Percentiles rank a stretch among this genome's conserved stretches.
These are phyloP conservation scores for Rhodeus uyekii DNA, from an alignment of 2,797 vertebrate species.

Conservation along the genomic window DNA sequence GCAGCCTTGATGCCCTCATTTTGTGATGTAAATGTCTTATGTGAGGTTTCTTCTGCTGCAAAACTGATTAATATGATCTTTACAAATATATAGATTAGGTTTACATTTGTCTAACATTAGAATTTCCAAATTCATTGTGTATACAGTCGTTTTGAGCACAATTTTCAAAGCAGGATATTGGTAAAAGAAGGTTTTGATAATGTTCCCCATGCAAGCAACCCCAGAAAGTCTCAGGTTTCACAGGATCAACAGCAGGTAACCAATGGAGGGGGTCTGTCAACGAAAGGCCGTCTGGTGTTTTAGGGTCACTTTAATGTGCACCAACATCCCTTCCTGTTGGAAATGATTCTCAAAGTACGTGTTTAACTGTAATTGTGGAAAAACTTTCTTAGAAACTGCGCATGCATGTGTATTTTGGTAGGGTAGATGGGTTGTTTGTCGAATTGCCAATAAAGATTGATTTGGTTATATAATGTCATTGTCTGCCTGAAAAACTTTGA, in stretches of 20 bases:
- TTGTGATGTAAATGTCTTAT: constrained; percentile 34
- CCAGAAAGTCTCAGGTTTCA: constrained; percentile 47
- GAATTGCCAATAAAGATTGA: constrained; percentile 73
- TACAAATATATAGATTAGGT: not conserved
- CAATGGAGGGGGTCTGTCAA: not conserved
- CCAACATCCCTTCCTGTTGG: constrained; percentile 53
- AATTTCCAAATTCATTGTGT: not conserved
- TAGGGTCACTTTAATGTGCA: constrained; percentile 49
- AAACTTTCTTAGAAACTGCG: constrained; percentile 85
- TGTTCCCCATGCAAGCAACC: constrained; percentile 30
- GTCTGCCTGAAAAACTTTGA: not conserved
- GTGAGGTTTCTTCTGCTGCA: constrained; percentile 49
- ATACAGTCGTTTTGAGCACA: not conserved
- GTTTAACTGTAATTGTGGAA: constrained; percentile 79
- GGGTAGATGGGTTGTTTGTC: constrained; percentile 91
- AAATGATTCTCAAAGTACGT: constrained; percentile 68
- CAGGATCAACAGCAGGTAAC: constrained; percentile 48
- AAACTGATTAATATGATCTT: not conserved
- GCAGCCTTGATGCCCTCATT: not conserved
- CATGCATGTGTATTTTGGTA: constrained; percentile 93
- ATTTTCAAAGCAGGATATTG: constrained; percentile 15
- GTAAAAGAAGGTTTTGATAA: constrained; percentile 19
- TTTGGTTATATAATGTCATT: constrained; percentile 74
- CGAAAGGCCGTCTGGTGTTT: constrained; percentile 35
- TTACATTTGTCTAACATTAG: not conserved